A percentile compares a stretch with the other conserved stretches of the same genome.
Conservation (phyloP, 2,888 invertebrate genomes). For the Hypomecis punctinalis region DNA sequence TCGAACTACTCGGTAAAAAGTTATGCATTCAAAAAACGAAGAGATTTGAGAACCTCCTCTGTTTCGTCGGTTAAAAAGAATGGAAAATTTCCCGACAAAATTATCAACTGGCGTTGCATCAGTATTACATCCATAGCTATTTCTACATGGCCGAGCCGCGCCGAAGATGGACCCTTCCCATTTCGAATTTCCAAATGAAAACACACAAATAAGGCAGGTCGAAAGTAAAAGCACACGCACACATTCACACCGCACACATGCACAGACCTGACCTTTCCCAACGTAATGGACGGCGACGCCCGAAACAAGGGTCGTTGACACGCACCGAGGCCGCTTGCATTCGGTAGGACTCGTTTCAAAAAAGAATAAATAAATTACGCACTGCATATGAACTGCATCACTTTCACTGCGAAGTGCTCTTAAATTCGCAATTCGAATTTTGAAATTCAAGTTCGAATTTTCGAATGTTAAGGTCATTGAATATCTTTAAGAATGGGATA, state of each 20-base stretch:
- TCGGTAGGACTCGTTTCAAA: slow-evolving; percentile 70
- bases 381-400: slow-evolving; percentile 26
- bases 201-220: slow-evolving; percentile 48
- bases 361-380: slow-evolving; percentile 34
- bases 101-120: too few relatives aligned
- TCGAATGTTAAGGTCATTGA: too few relatives aligned
- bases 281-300: slow-evolving; percentile 72
- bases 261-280: slow-evolving; percentile 80
- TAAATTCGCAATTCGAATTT: slow-evolving; percentile 24
- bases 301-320: slow-evolving; percentile 78
- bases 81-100: too few relatives aligned
- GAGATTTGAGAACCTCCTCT: too few relatives aligned
- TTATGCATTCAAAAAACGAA: too few relatives aligned
- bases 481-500: too few relatives aligned
- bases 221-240: slow-evolving; percentile 75
- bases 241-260: slow-evolving; percentile 56
- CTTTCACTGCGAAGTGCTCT: slow-evolving; percentile 39
- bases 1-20: too few relatives aligned
- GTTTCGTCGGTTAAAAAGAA: too few relatives aligned
- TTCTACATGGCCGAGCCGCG: slow-evolving; percentile 13
- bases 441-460: slow-evolving; percentile 20
- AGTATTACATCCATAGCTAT: too few relatives aligned
- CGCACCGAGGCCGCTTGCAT: slow-evolving; percentile 74
- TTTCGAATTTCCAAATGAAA: slow-evolving; percentile 47
- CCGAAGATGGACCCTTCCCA: slow-evolving; percentile 45